Evolutionary conservation across 2,888 invertebrate species (phyloP), one percentile per base, ranked within the genome.

Genomic region (Embidobia sp.): DNA sequence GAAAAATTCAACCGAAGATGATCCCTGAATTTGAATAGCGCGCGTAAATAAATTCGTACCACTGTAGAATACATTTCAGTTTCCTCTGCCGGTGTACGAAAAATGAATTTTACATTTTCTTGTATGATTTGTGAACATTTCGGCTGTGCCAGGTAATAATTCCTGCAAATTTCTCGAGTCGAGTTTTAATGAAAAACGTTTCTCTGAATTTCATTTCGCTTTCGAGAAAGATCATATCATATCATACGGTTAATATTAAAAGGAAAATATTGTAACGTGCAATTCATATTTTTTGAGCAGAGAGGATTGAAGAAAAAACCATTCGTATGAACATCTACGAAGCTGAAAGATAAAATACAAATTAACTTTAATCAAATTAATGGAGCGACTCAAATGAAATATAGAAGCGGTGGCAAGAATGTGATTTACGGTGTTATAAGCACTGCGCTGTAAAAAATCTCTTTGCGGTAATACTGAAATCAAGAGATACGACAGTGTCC

Each of bases 11-110:
- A 31, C 16, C 44, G 53, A 64, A 18, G 49, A 51, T 51, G 26
- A 64, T 64, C 44, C 51, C 33, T 64, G 64, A 64, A 64, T 64
- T 64, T 64, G 64, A 64, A 64, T 64, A 44, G 40, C 10, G 63
- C 51, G 22, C 44, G 42, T 49, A 64, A 53, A 64, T 64, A 64
- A 49, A 29, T 51, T 51, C 13, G 22, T 6, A 40, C 33, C n/a
- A 11, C 42, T 27, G 18, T 5, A 7, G 64, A 64, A 40, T 64
- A 51, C 26, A 64, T 49, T 19, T 16, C 37, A 48, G 26, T 61
- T 31, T 59, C 22, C 3, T n/a, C n/a, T n/a, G n/a, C n/a, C 18
- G 29, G 19, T 29, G 63, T 27, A 59, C 49, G 63, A 63, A 63
- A 49, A 63, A 46, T 63, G 40, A n/a, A 57, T 57, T 8, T 42